phyloP scores from a whole-genome alignment of 2,113 vertebrate genomes.

The Dromaius novaehollandiae region DNA sequence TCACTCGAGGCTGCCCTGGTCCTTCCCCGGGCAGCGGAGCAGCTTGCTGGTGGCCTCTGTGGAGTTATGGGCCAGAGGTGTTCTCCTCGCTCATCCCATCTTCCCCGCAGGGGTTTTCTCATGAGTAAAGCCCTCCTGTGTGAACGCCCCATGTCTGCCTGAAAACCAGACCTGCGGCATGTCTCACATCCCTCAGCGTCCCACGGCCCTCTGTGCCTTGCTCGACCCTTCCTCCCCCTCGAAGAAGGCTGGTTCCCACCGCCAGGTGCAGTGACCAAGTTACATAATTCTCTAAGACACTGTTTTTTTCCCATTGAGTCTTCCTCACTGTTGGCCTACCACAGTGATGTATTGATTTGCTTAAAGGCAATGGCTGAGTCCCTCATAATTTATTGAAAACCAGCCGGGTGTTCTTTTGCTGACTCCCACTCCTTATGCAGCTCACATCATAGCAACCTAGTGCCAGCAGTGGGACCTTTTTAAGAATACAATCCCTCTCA shows the following conservation, averaged over 20 bases:
- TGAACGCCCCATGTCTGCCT: fast-evolving
- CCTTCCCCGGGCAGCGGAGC: background rate
- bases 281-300: background rate
- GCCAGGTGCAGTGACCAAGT: background rate
- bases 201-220: fast-evolving
- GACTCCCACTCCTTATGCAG: background rate
- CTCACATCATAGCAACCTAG: background rate
- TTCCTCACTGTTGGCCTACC: background rate
- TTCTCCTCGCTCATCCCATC: background rate
- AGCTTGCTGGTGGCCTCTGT: background rate
- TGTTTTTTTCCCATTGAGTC: background rate
- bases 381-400: conserved; percentile 46
- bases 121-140: background rate
- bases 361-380: background rate
- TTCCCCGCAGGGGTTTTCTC: background rate
- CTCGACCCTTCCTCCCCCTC: background rate
- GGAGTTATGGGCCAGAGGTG: background rate
- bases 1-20: fast-evolving
- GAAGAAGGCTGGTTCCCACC: background rate
- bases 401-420: conserved; percentile 1
- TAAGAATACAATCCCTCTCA: conserved; percentile 5
- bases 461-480: conserved; percentile 9
- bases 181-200: background rate
- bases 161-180: fast-evolving
- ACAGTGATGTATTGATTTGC: background rate